Evolutionary conservation across 1,140 invertebrate genomes (phyloP).

Genomic region (Euglossa dilemma): DNA sequence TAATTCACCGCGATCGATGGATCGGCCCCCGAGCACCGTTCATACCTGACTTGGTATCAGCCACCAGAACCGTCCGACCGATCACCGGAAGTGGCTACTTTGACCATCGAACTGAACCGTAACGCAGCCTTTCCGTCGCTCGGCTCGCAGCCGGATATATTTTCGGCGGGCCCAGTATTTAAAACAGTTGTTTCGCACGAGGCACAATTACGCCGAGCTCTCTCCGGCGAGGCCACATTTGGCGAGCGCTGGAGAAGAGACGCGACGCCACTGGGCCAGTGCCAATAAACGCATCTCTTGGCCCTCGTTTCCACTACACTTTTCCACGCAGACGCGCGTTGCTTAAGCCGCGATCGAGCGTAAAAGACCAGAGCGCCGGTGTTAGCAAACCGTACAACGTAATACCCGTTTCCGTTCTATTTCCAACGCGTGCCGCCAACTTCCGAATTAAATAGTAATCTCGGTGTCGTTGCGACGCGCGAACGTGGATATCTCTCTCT

Average conservation of each 20-base stretch:
- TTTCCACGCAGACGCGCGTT: constrained; percentile 28
- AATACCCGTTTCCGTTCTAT: constrained; percentile 51
- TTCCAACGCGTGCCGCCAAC: constrained; percentile 5
- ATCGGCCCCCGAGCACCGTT: constrained; percentile 47
- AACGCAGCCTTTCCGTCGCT: constrained; percentile 42
- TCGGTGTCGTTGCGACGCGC: neutral
- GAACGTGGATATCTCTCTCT: neutral
- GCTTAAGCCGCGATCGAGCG: constrained; percentile 24
- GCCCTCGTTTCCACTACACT: constrained; percentile 20
- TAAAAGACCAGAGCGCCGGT: constrained; percentile 14
- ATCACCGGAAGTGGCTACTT: constrained; percentile 50
- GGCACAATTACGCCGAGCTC: neutral
- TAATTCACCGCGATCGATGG: constrained; percentile 61
- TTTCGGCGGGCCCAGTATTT: neutral
- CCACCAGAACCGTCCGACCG: neutral
- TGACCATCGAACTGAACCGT: constrained; percentile 54
- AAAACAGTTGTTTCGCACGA: constrained; percentile 14
- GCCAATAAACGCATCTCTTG: constrained; percentile 46
- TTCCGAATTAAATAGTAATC: constrained; percentile 27
- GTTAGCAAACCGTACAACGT: constrained; percentile 31
- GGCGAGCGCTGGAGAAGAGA: constrained; percentile 30
- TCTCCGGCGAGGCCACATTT: neutral
- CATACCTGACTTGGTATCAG: constrained; percentile 57
- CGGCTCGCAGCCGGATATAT: neutral
- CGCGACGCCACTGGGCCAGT: constrained; percentile 25